These are phyloP conservation scores for Papilio xuthus DNA, from an alignment of 1,140 invertebrate genomes.

Conservation along the genomic window DNA sequence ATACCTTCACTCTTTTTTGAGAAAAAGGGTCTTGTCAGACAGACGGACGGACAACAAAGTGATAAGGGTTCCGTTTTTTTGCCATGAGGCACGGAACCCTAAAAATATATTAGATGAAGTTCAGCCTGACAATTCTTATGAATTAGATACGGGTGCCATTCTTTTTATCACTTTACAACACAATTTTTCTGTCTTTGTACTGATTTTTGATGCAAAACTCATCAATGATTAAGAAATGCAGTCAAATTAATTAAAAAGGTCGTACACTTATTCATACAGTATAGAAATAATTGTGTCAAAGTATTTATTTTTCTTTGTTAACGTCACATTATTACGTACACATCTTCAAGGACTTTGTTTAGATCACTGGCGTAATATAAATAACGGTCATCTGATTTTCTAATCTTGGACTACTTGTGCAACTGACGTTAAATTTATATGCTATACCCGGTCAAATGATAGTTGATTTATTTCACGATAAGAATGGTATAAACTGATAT, in stretches of 20 bases:
- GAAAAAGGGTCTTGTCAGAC: too few relatives aligned
- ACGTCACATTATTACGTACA: slow-evolving; percentile 25
- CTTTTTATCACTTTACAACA: too few relatives aligned
- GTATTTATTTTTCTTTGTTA: slow-evolving; percentile 21
- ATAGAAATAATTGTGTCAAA: slow-evolving; percentile 23
- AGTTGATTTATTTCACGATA: background rate
- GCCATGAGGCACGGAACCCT: too few relatives aligned
- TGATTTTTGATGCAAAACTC: too few relatives aligned
- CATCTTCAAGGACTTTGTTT: slow-evolving; percentile 25
- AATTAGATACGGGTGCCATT: too few relatives aligned
- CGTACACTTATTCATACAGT: background rate
- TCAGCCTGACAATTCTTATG: too few relatives aligned
- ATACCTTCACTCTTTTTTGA: too few relatives aligned
- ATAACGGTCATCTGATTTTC: slow-evolving; percentile 31
- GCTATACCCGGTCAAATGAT: slow-evolving; percentile 23
- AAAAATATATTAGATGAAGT: too few relatives aligned
- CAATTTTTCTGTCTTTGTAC: too few relatives aligned
- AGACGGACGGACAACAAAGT: too few relatives aligned
- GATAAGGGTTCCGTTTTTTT: too few relatives aligned
- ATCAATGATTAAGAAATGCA: background rate
- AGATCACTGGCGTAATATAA: slow-evolving; percentile 19
- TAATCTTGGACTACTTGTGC: slow-evolving; percentile 28
- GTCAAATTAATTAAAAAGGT: background rate
- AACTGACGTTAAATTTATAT: slow-evolving; percentile 10
- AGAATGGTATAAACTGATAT: background rate